A percentile compares a stretch with the other conserved stretches of the same genome.
Conservation (phyloP, 1,140 invertebrate species). For the Sarcophaga bullata region DNA sequence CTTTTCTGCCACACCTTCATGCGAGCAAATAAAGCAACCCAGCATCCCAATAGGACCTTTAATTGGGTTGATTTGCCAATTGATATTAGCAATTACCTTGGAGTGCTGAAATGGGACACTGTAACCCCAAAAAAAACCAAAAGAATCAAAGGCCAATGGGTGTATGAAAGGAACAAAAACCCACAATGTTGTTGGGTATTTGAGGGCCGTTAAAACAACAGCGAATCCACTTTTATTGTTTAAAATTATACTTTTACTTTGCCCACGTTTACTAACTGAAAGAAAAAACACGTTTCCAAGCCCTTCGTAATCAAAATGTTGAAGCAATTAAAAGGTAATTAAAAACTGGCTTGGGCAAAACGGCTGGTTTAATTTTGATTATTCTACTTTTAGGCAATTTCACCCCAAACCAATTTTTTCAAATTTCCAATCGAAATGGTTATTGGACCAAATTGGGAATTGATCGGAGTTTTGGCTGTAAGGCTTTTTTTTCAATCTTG, state of each 20-base stretch:
- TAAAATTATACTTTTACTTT: constrained; percentile 97
- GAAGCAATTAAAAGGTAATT: too few species aligned
- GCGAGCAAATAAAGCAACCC: constrained; percentile 85
- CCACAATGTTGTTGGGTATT: constrained; percentile 97
- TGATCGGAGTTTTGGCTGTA: too few species aligned
- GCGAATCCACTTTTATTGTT: constrained; percentile 97
- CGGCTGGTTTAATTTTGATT: too few species aligned
- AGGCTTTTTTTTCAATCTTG: constrained; percentile 64
- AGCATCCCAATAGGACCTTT: constrained; percentile 84
- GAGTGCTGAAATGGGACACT: constrained; percentile 76
- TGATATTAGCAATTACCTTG: constrained; percentile 89
- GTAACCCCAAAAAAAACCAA: constrained; percentile 94
- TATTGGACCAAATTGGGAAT: too few species aligned
- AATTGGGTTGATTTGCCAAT: constrained; percentile 97
- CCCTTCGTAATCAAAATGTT: too few species aligned
- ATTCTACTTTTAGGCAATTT: too few species aligned
- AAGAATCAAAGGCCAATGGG: constrained; percentile 95
- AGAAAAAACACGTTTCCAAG: constrained; percentile 83
- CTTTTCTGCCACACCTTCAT: constrained; percentile 95
- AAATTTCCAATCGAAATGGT: too few species aligned
- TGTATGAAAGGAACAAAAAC: constrained; percentile 94
- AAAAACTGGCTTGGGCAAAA: too few species aligned
- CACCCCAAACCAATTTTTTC: too few species aligned
- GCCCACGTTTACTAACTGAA: constrained; percentile 89
- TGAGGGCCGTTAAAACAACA: constrained; percentile 94